phyloP scores from a whole-genome alignment of 2,888 invertebrate genomes.

The Parascotia fuliginaria region DNA sequence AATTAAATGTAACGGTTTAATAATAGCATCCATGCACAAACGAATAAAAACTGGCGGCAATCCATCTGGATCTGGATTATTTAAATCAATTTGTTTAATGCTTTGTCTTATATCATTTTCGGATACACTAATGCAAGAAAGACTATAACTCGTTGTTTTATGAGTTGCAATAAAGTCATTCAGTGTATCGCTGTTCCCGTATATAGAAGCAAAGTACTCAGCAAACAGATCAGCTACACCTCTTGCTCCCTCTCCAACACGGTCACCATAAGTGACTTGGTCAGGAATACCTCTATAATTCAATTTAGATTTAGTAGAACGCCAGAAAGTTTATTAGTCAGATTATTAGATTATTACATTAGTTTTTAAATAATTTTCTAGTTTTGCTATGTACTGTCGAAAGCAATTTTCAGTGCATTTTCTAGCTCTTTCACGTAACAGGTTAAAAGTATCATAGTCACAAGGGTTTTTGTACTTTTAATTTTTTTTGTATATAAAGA shows the following conservation, averaged over 20 bases:
- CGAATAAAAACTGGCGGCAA: too few relatives aligned
- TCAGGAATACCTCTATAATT: background rate
- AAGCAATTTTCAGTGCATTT: too few relatives aligned
- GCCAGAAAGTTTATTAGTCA: conserved; percentile 4
- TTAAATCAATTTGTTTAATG: too few relatives aligned
- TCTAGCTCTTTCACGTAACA: background rate
- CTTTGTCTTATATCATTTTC: too few relatives aligned
- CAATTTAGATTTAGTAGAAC: conserved; percentile 3
- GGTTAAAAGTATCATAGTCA: conserved; percentile 5
- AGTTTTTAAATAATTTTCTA: conserved; percentile 1
- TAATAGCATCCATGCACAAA: too few relatives aligned
- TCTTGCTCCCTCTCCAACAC: background rate
- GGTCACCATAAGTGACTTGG: background rate
- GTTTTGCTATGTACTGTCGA: background rate
- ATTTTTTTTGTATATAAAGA: conserved; percentile 1
- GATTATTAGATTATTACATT: too few relatives aligned
- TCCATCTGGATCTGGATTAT: too few relatives aligned
- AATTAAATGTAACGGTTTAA: too few relatives aligned
- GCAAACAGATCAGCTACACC: background rate
- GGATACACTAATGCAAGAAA: too few relatives aligned
- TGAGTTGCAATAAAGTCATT: too few relatives aligned
- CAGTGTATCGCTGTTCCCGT: too few relatives aligned
- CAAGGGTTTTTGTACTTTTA: conserved; percentile 7
- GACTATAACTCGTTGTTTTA: too few relatives aligned
- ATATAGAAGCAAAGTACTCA: background rate